Base-by-base conservation (phyloP, 2,888 invertebrate genomes). In the Ophion ventricosus region DNA sequence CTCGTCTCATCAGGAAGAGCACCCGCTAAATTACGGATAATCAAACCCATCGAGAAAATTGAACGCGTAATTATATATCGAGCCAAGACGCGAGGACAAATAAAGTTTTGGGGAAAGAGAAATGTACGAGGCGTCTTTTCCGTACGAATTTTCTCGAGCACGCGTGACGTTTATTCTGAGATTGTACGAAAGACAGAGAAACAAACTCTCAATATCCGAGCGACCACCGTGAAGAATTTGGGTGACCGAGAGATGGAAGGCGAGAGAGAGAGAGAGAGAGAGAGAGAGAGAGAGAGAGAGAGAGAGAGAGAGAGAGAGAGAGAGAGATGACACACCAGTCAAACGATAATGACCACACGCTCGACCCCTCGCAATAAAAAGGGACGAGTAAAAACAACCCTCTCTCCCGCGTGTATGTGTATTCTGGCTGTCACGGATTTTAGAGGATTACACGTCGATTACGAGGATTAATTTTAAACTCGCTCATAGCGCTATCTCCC, bases 361-460 rank as follows among this genome's bases (percentile, higher is more conserved):
- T 80, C 78, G 64, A 85, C 69, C 76, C 83, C 77, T 73, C 72
- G 66, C 59, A 43, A 23, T 26, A 43, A 25, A 49, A 64, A 7
- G 49, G 29, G n/a, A 61, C 72, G 49, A 66, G 59, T 43, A 40
- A 57, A 72, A 75, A 76, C 70, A 63, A 75, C 63, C 73, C 61
- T 54, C 74, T 63, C 63, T 40, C 43, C 23, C 59, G 40, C 29
- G 40, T 63, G 43, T 49, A 57, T 49, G 61, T 63, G 35, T 80
- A 63, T 80, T 80, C 61, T 77, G 23, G 81, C 88, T 90, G 91
- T 92, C 92, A 93, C 88, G 92, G 91, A 90, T 92, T 88, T 92
- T 89, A 91, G 88, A 88, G 92, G 93, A 93, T 93, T 93, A 93
- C 93, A 92, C 92, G 89, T 93, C 93, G 93, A 93, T 93, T 93